Base-by-base conservation (phyloP, 2,888 invertebrate species). In the Megamerina dolium region DNA sequence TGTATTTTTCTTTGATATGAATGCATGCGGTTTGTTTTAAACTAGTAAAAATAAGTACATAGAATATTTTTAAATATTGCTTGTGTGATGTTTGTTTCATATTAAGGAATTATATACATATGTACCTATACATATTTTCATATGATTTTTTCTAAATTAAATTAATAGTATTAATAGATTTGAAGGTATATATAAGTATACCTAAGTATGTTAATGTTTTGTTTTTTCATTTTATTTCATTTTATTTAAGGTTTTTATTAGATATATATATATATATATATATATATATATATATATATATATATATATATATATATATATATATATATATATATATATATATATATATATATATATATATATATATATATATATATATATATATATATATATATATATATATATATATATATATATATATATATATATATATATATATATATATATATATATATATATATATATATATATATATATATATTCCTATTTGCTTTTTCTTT, bases 21-120 rank as follows among this genome's bases (percentile, higher is more conserved):
- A n/a, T n/a, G n/a, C n/a, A n/a, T n/a, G n/a, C n/a, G n/a, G n/a
- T n/a, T n/a, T n/a, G n/a, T n/a, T n/a, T n/a, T n/a, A n/a, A n/a
- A n/a, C n/a, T n/a, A n/a, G n/a, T n/a, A n/a, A n/a, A n/a, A n/a
- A n/a, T n/a, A n/a, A n/a, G n/a, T n/a, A n/a, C n/a, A n/a, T n/a
- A n/a, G 43, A 47, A 46, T 52, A 52, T 40, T 50, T 47, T 19
- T 48, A 38, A 53, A 56, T 56, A 56, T 56, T 56, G 55, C 55
- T 56, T 56, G 49, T 47, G 45, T 41, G 47, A 43, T 42, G 23
- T 18, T 34, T 33, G 49, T 49, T 57, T 23, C 27, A 39, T 37
- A 31, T 37, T 18, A 5, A 12, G 6, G 12, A 17, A 14, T 8
- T 19, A 29, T 37, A 13, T 29, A 37, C 9, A 18, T 37, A 20